These are phyloP conservation scores for Drosophila sp. DNA, from an alignment of 1,140 invertebrate species.

Conservation along the genomic window DNA sequence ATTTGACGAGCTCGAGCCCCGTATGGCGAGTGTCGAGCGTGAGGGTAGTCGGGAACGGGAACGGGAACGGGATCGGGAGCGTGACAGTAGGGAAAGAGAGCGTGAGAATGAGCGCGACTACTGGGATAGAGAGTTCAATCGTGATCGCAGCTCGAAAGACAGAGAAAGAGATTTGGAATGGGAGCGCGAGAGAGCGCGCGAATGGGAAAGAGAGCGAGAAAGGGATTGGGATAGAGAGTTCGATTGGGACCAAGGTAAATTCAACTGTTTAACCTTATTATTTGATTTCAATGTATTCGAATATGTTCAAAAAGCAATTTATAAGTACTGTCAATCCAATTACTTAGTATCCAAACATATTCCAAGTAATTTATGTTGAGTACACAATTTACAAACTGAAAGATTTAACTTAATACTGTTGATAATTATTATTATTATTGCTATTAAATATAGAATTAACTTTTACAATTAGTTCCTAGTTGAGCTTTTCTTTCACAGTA, in stretches of 20 bases:
- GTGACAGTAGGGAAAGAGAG: constrained; percentile 73
- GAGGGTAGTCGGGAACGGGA: constrained; percentile 69
- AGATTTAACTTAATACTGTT: constrained; percentile 15
- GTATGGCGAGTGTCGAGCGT: constrained; percentile 70
- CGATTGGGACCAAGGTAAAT: constrained; percentile 84
- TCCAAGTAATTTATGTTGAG: constrained; percentile 27
- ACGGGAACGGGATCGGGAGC: constrained; percentile 63
- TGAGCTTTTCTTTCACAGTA: constrained; percentile 27
- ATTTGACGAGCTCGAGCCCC: constrained; percentile 68
- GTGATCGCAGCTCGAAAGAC: constrained; percentile 75
- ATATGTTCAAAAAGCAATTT: constrained; percentile 48
- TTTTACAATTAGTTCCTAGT: constrained; percentile 14
- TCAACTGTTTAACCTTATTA: constrained; percentile 48
- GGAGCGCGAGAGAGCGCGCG: constrained; percentile 78
- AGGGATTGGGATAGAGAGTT: constrained; percentile 84
- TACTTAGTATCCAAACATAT: constrained; percentile 19
- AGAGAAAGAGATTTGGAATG: constrained; percentile 76
- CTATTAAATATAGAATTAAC: constrained; percentile 27
- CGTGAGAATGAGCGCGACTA: constrained; percentile 72
- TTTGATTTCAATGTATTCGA: constrained; percentile 49
- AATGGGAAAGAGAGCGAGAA: constrained; percentile 84
- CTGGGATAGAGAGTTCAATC: constrained; percentile 78
- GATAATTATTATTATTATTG: constrained; percentile 16
- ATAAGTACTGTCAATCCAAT: constrained; percentile 17
- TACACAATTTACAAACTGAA: constrained; percentile 8